phyloP scores from a whole-genome alignment of 1,140 invertebrate species.

The Zaprionus vittiger region DNA sequence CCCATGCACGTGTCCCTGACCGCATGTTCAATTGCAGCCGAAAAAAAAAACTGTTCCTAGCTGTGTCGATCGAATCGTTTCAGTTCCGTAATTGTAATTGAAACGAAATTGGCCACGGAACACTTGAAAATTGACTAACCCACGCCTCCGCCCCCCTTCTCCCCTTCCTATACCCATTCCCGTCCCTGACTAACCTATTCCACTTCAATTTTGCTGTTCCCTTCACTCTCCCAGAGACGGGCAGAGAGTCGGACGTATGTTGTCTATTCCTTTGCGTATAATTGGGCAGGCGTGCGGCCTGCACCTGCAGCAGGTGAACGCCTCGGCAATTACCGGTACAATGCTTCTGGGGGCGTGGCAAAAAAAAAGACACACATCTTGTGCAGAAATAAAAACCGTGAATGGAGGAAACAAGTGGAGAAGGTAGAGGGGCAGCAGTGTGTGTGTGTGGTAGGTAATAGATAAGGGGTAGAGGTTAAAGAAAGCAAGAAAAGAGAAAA shows the following conservation, averaged over 20 bases:
- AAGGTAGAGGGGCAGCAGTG: background rate
- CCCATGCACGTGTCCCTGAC: slow-evolving; percentile 64
- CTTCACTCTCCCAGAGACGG: slow-evolving; percentile 11
- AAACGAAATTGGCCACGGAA: slow-evolving; percentile 53
- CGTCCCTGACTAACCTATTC: background rate
- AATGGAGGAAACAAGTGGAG: background rate
- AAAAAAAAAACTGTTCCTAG: background rate
- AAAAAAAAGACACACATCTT: background rate
- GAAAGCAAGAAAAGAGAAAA: background rate
- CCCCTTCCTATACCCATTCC: too few species aligned
- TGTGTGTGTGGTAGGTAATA: background rate
- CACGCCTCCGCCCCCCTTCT: too few species aligned
- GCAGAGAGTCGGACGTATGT: background rate
- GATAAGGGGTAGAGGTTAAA: background rate
- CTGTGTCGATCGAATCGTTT: slow-evolving; percentile 33
- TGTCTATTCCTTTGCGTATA: slow-evolving; percentile 48
- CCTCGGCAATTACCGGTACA: slow-evolving; percentile 28
- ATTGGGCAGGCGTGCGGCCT: slow-evolving; percentile 66
- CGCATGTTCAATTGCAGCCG: slow-evolving; percentile 49
- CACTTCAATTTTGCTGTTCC: background rate
- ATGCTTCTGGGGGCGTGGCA: background rate
- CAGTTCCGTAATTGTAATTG: slow-evolving; percentile 58
- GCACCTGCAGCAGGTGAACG: slow-evolving; percentile 14
- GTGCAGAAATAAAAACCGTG: background rate
- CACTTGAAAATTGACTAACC: slow-evolving; percentile 9